These are phyloP conservation scores for Eupithecia pulchellata DNA, from an alignment of 2,888 invertebrate genomes.

Conservation along the genomic window DNA sequence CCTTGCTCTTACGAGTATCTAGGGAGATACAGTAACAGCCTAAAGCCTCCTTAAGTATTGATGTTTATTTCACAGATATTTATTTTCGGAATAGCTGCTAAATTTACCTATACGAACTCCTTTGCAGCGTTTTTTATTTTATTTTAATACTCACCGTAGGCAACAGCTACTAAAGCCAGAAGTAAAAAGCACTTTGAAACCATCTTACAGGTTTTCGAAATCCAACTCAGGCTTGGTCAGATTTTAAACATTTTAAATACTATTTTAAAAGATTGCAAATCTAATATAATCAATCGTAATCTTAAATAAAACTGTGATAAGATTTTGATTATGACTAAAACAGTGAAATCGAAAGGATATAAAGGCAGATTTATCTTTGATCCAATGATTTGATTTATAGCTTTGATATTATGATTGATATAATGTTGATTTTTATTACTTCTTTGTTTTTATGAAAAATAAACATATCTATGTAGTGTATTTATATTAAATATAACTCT, in stretches of 20 bases:
- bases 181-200: not conserved
- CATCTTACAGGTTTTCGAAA: constrained; percentile 2
- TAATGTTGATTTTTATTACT: too few species aligned
- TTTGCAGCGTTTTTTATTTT: not conserved
- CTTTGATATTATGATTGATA: not conserved
- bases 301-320: constrained; percentile 3
- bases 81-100: too few species aligned
- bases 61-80: too few species aligned
- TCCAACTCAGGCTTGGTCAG: not conserved
- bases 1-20: not conserved
- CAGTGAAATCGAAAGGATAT: not conserved
- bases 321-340: not conserved
- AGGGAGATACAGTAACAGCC: too few species aligned
- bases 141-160: constrained; percentile 2
- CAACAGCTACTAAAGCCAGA: not conserved
- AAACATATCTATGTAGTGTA: too few species aligned
- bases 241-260: not conserved
- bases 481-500: too few species aligned
- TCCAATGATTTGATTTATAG: not conserved
- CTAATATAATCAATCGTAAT: not conserved
- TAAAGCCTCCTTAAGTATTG: too few species aligned
- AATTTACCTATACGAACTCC: too few species aligned
- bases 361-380: not conserved
- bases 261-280: not conserved
- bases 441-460: too few species aligned